A percentile compares a stretch with the other conserved stretches of the same genome.
These are phyloP conservation scores for Discoglossus pictus DNA, from an alignment of 2,797 vertebrate species.

Conservation along the genomic window DNA sequence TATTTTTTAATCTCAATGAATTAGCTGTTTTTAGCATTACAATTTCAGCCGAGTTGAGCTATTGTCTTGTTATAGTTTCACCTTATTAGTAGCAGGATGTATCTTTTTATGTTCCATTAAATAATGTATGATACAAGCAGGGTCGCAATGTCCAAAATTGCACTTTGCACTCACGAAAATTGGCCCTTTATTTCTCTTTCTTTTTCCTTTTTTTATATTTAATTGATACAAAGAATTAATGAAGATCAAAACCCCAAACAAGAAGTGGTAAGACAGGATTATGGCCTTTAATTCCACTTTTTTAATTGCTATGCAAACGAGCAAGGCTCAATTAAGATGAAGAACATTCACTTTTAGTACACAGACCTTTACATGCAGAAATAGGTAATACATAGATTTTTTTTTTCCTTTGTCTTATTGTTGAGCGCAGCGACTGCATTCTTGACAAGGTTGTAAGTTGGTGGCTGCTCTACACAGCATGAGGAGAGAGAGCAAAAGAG, in stretches of 20 bases:
- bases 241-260: slow-evolving; percentile 14
- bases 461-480: slow-evolving; percentile 62
- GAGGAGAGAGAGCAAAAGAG: slow-evolving; percentile 42
- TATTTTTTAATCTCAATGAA: slow-evolving; percentile 42
- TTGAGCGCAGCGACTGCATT: slow-evolving; percentile 73
- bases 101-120: slow-evolving; percentile 48
- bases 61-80: slow-evolving; percentile 22
- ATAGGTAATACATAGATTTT: slow-evolving; percentile 74
- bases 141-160: slow-evolving; percentile 53
- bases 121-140: slow-evolving; percentile 32
- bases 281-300: slow-evolving; percentile 37
- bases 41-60: background rate
- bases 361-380: slow-evolving; percentile 83
- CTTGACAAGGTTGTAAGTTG: slow-evolving; percentile 75
- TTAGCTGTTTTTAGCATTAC: slow-evolving; percentile 12
- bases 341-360: slow-evolving; percentile 74
- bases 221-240: slow-evolving; percentile 31
- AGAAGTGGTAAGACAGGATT: slow-evolving; percentile 10
- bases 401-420: slow-evolving; percentile 71
- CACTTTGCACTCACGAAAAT: slow-evolving; percentile 60
- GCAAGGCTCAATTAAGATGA: slow-evolving; percentile 83
- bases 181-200: slow-evolving; percentile 59
- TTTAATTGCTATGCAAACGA: slow-evolving; percentile 82
- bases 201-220: slow-evolving; percentile 2
- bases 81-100: background rate